A percentile compares a stretch with the other conserved stretches of the same genome.
These are phyloP conservation scores for Sebastes kiyomatsui DNA, from an alignment of 2,797 vertebrate genomes.

Conservation along the genomic window DNA sequence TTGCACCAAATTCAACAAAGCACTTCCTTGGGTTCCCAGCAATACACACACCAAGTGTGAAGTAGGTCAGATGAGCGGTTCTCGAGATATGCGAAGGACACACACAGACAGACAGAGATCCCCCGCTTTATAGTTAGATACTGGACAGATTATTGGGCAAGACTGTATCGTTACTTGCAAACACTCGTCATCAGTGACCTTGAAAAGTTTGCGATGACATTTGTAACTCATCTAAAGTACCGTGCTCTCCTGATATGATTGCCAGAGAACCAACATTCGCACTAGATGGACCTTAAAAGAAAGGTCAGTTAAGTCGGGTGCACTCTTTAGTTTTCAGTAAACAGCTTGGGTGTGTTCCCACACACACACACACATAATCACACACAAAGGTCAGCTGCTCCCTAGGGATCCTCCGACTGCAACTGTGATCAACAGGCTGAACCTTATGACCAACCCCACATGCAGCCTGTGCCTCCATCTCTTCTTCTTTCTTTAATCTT, in stretches of 20 bases:
- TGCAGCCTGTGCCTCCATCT: neutral
- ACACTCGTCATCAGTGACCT: neutral
- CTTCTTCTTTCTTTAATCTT: slow-evolving; percentile 6
- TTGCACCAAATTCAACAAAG: neutral
- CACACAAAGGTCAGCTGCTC: slow-evolving; percentile 71
- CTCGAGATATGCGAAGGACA: neutral
- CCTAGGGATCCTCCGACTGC: slow-evolving; percentile 53
- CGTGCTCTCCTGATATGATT: neutral
- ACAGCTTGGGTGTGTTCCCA: slow-evolving; percentile 29
- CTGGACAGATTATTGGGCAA: neutral
- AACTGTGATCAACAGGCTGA: slow-evolving; percentile 69
- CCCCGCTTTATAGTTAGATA: no score
- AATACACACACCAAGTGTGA: no score
- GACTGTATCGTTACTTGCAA: neutral
- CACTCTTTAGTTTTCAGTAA: slow-evolving; percentile 56
- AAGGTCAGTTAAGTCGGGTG: slow-evolving; percentile 69
- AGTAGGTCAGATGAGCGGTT: no score
- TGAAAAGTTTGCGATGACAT: neutral
- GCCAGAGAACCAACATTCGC: slow-evolving; percentile 13
- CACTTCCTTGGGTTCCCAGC: neutral
- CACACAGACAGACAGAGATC: neutral
- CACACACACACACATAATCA: neutral
- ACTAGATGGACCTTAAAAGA: slow-evolving; percentile 54
- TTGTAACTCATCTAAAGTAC: neutral
- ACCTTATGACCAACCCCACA: slow-evolving; percentile 24